Evolutionary conservation across 2,113 vertebrate genomes (phyloP), one percentile per base, ranked within the genome.

Genomic region (Cisticola juncidis): DNA sequence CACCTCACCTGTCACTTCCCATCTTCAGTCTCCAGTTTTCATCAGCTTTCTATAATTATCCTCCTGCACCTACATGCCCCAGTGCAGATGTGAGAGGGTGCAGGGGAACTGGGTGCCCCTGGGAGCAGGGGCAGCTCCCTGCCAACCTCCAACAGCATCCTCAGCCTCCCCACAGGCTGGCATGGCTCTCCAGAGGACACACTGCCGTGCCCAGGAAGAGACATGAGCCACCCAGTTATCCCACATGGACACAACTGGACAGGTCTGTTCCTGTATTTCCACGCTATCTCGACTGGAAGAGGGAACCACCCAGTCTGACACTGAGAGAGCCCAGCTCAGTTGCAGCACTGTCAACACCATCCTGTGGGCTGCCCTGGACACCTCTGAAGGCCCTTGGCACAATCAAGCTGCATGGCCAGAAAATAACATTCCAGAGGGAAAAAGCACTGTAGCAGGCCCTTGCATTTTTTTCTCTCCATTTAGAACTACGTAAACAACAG

Each of bases 71-170:
- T 20, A 33, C 0, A 0, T 20, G 22, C 14, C 1, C 0, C 31
- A 16, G 38, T 0, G 15, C n/a, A n/a, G n/a, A n/a, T n/a, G n/a
- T n/a, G 0, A 61, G 15, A 80, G 17, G 22, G 6, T 6, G 11
- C 1, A 0, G 2, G 15, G 15, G 4, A 61, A 22, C 17, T 65
- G 58, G 26, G 38, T 2, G 20, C 13, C 23, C 56, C 3, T 4
- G 18, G 48, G 65, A 65, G 11, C 2, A 9, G 29, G 31, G 2
- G 3, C 36, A 77, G 40, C 24, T 81, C 29, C 6, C 10, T 42
- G 69, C 38, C 71, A 74, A 33, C 9, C 20, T 57, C 38, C 38
- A 91, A 33, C 15, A 70, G 42, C 54, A 77, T 42, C 38, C 21
- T 15, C 58, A 60, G n/a, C 40, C 42, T 71, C 88, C 51, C 21